Base-by-base conservation (phyloP, 2,113 vertebrate genomes). In the Chaenocephalus aceratus region DNA sequence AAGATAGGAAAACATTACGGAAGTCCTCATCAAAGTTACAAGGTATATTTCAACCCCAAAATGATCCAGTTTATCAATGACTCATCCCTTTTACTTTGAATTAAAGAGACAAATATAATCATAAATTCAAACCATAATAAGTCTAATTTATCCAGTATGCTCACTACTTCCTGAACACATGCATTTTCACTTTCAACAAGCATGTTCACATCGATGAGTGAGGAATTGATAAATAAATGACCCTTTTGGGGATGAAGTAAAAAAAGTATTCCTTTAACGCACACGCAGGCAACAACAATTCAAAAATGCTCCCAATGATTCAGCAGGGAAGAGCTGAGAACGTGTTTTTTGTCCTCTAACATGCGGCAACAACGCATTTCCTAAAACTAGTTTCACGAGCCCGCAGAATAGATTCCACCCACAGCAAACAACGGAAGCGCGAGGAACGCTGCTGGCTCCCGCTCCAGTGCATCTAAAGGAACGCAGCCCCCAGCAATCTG, bases 381-480 rank as follows among this genome's bases (percentile, higher is more conserved):
- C 12, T 49, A 26, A 63, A 10, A 34, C 61, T 48, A 72, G 48
- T 26, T 41, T 74, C 52, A 41, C 9, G 34, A 74, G 58, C 12
- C 49, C 67, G 51, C 16, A 59, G 48, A 76, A 64, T 8, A 51
- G n/a, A 65, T 6, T 3, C 48, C 62, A 73, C n/a, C 61, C 44
- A 68, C 62, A 59, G 54, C 53, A 73, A 73, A 61, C 46, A 36
- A 36, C 0, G 1, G 21, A 8, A 67, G 15, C 53, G 56, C 2
- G 21, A 60, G 41, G 15, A 36, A 26, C 1, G 14, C 53, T 80
- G 54, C 21, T 36, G 75, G 13, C 51, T 56, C 49, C 26, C 9
- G 30, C 16, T 56, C 45, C 23, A 57, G 61, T 21, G 48, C 69
- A 48, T 30, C 51, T 9, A 54, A 62, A 69, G 21, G 30, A 71